Conservation (phyloP, 2,113 vertebrate species). For the Microcebus tavaratra region DNA sequence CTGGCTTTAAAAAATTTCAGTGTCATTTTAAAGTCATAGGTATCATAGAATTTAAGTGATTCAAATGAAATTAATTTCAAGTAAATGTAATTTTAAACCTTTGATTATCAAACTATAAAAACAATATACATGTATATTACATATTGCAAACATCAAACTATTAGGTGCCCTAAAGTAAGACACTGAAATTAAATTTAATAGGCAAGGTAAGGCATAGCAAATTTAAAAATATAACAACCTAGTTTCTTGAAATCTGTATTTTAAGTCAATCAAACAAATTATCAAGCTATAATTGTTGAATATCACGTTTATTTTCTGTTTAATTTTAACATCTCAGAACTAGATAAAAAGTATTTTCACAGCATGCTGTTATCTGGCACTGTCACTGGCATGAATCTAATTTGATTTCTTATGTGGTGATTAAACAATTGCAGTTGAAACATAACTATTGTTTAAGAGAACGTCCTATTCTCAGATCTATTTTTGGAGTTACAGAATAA, state of each 20-base stretch:
- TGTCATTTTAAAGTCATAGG: background rate
- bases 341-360: constrained; percentile 18
- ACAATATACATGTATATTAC: background rate
- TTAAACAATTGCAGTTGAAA: background rate
- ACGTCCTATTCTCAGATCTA: background rate
- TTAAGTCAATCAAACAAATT: background rate
- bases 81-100: background rate
- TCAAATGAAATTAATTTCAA: constrained; percentile 11
- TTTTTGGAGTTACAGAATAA: background rate
- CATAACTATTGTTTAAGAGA: constrained; percentile 22
- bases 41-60: background rate
- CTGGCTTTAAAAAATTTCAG: background rate
- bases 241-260: background rate
- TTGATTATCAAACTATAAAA: background rate
- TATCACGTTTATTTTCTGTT: background rate
- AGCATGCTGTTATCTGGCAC: background rate
- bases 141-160: background rate
- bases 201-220: background rate
- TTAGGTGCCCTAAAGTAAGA: background rate
- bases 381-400: background rate
- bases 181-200: background rate
- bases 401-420: constrained; percentile 14
- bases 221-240: background rate
- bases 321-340: background rate
- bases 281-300: background rate